Percentiles rank a stretch among this genome's conserved stretches.
Evolutionary conservation across 2,888 invertebrate species (phyloP).

Genomic region (Magallana nippona): DNA sequence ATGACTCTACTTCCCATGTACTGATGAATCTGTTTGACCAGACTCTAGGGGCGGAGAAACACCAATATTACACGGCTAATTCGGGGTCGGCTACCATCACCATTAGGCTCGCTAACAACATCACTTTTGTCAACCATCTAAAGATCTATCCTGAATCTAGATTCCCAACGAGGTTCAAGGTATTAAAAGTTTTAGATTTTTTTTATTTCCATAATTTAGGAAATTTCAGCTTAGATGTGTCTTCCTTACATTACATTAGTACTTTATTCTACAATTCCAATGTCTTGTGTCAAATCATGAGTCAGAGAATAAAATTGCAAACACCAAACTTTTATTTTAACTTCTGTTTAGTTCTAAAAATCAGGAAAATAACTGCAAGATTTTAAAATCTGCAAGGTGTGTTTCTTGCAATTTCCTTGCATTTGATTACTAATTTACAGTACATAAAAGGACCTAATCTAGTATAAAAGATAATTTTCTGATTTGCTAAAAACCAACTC

Average conservation of each 20-base stretch:
- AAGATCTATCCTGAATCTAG: conserved; percentile 58
- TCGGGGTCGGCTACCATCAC: conserved; percentile 55
- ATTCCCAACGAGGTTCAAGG: conserved; percentile 64
- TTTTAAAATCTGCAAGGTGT: no score
- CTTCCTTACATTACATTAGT: no score
- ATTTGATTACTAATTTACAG: background rate
- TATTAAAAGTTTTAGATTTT: conserved; percentile 39
- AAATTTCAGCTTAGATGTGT: no score
- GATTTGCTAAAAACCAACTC: no score
- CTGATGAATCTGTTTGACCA: conserved; percentile 67
- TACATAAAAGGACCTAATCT: background rate
- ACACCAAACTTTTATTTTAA: no score
- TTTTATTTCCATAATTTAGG: no score
- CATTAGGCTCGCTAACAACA: conserved; percentile 52
- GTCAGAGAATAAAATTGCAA: no score
- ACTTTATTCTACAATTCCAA: no score
- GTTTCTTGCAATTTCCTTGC: no score
- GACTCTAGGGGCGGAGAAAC: conserved; percentile 50
- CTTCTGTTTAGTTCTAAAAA: no score
- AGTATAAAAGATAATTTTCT: background rate
- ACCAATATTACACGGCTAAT: conserved; percentile 56
- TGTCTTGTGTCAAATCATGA: no score
- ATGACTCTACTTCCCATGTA: conserved; percentile 52
- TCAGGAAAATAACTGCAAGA: no score
- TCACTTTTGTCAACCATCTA: conserved; percentile 61